phyloP scores from a whole-genome alignment of 2,888 invertebrate species.

The Scaptomyza tumidula region DNA sequence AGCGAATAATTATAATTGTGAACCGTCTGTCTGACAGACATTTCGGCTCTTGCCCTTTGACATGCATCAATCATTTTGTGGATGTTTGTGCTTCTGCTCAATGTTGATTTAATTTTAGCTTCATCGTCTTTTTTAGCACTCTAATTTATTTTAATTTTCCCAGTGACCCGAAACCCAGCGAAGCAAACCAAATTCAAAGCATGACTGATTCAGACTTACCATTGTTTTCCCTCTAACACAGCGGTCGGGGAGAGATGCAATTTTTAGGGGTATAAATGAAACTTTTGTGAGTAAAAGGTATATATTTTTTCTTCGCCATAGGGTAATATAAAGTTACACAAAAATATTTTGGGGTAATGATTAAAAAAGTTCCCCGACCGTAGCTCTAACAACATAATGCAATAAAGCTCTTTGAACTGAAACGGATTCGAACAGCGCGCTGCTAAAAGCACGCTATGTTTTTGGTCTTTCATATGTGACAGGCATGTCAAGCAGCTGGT shows the following conservation, averaged over 20 bases:
- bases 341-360: no score
- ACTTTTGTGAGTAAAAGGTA: no score
- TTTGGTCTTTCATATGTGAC: conserved; percentile 49
- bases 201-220: conserved; percentile 18
- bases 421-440: conserved; percentile 17
- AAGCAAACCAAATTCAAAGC: conserved; percentile 37
- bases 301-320: no score
- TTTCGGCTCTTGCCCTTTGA: conserved; percentile 35
- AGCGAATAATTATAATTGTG: conserved; percentile 43
- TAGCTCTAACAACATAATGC: conserved; percentile 34
- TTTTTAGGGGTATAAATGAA: no score
- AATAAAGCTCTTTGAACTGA: conserved; percentile 50
- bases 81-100: conserved; percentile 12
- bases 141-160: conserved; percentile 47
- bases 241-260: no score
- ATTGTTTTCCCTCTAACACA: conserved; percentile 40
- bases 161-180: conserved; percentile 24
- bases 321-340: no score
- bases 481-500: conserved; percentile 56
- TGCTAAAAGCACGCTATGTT: conserved; percentile 33
- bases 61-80: conserved; percentile 38
- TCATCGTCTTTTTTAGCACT: conserved; percentile 5
- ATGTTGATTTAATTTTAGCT: conserved; percentile 41
- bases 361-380: no score
- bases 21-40: conserved; percentile 27